A percentile compares a stretch with the other conserved stretches of the same genome.
Evolutionary conservation across 64 coral and sea anemone species (phyloP).

Genomic region (Platygyra sinensis): DNA sequence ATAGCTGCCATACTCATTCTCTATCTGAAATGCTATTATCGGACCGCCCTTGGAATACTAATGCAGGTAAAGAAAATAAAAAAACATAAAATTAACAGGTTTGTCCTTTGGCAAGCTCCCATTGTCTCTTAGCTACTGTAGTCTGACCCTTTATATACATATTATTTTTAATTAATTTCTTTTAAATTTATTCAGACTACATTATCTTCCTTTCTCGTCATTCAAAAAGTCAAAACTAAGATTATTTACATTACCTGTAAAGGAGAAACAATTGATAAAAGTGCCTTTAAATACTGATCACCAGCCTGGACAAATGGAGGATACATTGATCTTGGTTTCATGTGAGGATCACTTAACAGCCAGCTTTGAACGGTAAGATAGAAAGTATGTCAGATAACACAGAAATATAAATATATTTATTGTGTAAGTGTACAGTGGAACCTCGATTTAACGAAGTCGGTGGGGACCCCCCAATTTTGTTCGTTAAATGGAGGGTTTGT

Average conservation of each 20-base stretch:
- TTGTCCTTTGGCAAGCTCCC: too few relatives aligned
- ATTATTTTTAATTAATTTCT: too few relatives aligned
- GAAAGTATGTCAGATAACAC: not conserved
- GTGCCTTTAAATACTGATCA: slow-evolving; percentile 51
- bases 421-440: too few relatives aligned
- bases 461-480: too few relatives aligned
- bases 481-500: too few relatives aligned
- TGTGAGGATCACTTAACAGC: slow-evolving; percentile 63
- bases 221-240: too few relatives aligned
- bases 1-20: slow-evolving; percentile 81
- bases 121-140: too few relatives aligned
- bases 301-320: slow-evolving; percentile 73
- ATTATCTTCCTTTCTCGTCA: too few relatives aligned
- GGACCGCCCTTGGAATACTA: slow-evolving; percentile 83
- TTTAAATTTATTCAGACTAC: too few relatives aligned
- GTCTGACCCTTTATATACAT: too few relatives aligned
- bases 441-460: too few relatives aligned
- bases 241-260: slow-evolving; percentile 50
- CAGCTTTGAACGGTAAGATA: slow-evolving; percentile 54
- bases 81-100: not conserved
- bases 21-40: slow-evolving; percentile 88
- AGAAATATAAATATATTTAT: too few relatives aligned
- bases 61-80: not conserved
- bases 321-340: slow-evolving; percentile 71
- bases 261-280: slow-evolving; percentile 63